Conservation (phyloP, 2,113 vertebrate genomes). For the Dipodomys stephensi region DNA sequence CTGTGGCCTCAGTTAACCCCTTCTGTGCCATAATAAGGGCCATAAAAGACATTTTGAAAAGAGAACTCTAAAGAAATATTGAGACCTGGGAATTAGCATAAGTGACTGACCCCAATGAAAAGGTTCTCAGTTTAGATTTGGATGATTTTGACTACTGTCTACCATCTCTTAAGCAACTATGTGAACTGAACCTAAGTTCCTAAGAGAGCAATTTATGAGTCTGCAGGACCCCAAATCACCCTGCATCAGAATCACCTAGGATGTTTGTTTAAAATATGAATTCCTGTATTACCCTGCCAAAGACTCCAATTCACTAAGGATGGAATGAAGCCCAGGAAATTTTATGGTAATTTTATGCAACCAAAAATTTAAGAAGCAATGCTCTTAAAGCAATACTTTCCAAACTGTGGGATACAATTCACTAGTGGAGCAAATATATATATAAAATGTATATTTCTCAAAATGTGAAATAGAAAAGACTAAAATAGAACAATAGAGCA, state of each 20-base stretch:
- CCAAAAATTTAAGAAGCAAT: slow-evolving; percentile 15
- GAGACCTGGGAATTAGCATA: background rate
- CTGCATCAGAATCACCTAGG: background rate
- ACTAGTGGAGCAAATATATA: background rate
- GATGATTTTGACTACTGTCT: background rate
- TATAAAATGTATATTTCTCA: slow-evolving; percentile 14
- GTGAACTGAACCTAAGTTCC: background rate
- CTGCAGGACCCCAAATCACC: background rate
- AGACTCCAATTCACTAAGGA: background rate
- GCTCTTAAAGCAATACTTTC: slow-evolving; percentile 41
- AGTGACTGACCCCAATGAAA: background rate
- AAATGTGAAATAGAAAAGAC: slow-evolving; percentile 8
- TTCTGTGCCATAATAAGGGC: slow-evolving; percentile 11
- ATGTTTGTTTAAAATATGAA: background rate
- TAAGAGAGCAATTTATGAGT: background rate
- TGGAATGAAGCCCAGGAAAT: background rate
- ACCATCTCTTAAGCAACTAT: background rate
- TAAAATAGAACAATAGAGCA: slow-evolving; percentile 29
- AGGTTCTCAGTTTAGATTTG: background rate
- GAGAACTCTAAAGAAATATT: background rate
- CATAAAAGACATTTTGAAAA: background rate
- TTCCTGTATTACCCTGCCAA: background rate
- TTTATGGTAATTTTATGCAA: background rate
- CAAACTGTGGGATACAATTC: background rate
- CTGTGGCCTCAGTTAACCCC: slow-evolving; percentile 48